Evolutionary conservation across 2,888 invertebrate genomes (phyloP).

Genomic region (Polyommatus icarus): DNA sequence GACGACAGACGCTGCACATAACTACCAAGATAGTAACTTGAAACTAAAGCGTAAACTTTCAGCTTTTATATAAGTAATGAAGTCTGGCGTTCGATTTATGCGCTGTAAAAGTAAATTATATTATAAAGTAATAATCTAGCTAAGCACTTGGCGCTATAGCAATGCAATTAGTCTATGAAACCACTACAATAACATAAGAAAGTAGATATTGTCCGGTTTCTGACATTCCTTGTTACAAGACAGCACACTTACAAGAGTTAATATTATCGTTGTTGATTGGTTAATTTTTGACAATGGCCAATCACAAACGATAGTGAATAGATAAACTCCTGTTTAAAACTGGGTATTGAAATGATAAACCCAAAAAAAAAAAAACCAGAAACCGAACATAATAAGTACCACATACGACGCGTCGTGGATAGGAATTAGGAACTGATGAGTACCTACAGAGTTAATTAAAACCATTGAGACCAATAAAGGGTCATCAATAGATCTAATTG

Average conservation of each 20-base stretch:
- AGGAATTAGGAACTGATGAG: conserved; percentile 34
- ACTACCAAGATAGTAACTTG: not conserved
- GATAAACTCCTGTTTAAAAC: too few species aligned
- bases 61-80: conserved; percentile 4
- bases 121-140: not conserved
- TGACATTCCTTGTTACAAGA: too few species aligned
- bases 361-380: not conserved
- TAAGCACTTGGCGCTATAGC: too few species aligned
- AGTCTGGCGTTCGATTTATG: not conserved
- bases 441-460: conserved; percentile 29
- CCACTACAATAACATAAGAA: too few species aligned
- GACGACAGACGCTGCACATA: not conserved
- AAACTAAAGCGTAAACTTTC: not conserved
- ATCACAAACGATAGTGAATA: too few species aligned
- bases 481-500: conserved; percentile 23
- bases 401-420: not conserved
- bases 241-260: too few species aligned
- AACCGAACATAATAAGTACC: too few species aligned
- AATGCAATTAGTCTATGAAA: too few species aligned
- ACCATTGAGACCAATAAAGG: conserved; percentile 32
- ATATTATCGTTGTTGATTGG: too few species aligned
- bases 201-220: too few species aligned
- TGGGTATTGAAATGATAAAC: not conserved
- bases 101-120: too few species aligned
- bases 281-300: too few species aligned